Percentiles rank a stretch among this genome's conserved stretches.
phyloP scores from a whole-genome alignment of 2,888 invertebrate species.

The Hyppa rectilinea region DNA sequence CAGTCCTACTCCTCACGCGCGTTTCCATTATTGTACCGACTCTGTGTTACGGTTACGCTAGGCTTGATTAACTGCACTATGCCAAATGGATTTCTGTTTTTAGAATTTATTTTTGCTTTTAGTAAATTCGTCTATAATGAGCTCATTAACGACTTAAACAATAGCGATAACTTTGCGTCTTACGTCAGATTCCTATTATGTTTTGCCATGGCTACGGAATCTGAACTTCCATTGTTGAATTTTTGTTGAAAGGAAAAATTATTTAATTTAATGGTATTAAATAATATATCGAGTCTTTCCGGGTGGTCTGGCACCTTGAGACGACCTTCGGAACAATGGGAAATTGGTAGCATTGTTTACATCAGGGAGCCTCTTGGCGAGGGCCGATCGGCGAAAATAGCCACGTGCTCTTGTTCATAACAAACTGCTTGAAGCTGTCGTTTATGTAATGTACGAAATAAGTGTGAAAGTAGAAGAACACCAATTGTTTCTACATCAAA shows the following conservation, averaged over 20 bases:
- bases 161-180: constrained; percentile 41
- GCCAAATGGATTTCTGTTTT: constrained; percentile 47
- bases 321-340: constrained; percentile 76
- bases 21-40: constrained; percentile 72
- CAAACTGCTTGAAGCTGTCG: constrained; percentile 11
- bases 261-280: constrained; percentile 63
- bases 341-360: constrained; percentile 66
- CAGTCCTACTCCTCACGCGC: constrained; percentile 73
- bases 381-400: constrained; percentile 42
- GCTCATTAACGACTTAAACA: constrained; percentile 30
- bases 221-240: constrained; percentile 58
- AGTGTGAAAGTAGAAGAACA: constrained; percentile 51
- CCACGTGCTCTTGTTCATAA: constrained; percentile 40
- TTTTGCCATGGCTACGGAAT: constrained; percentile 55
- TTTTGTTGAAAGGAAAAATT: constrained; percentile 61
- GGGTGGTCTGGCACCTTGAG: constrained; percentile 75
- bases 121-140: constrained; percentile 30
- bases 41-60: constrained; percentile 58
- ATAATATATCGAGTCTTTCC: constrained; percentile 72
- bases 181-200: constrained; percentile 56
- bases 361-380: constrained; percentile 30
- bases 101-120: constrained; percentile 39
- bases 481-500: constrained; percentile 58
- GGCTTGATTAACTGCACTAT: constrained; percentile 52
- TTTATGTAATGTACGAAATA: constrained; percentile 52